A percentile compares a stretch with the other conserved stretches of the same genome.
Evolutionary conservation across 2,113 vertebrate genomes (phyloP).

Genomic region (Chascanopsetta lugubris): DNA sequence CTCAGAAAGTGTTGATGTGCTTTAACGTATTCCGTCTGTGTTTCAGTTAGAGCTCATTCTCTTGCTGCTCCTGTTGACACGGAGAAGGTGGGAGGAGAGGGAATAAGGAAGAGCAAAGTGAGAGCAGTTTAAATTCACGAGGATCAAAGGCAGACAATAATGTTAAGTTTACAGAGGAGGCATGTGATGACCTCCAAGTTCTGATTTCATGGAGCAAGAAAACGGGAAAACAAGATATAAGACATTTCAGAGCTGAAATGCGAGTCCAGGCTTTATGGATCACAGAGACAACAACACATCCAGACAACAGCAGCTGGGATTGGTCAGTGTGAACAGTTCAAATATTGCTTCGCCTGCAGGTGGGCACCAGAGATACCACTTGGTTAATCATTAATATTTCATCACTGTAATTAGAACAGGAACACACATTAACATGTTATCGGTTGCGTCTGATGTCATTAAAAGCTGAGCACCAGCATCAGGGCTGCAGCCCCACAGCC

Average conservation of each 20-base stretch:
- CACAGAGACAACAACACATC: no score
- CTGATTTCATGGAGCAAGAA: not conserved
- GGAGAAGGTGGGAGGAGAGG: not conserved
- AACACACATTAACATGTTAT: no score
- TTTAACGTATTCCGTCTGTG: not conserved
- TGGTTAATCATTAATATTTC: no score
- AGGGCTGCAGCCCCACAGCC: no score
- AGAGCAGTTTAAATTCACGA: not conserved
- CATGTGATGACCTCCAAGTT: no score
- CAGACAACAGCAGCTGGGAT: not conserved
- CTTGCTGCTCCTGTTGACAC: not conserved
- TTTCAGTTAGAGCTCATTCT: not conserved
- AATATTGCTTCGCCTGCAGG: no score
- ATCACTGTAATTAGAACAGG: no score
- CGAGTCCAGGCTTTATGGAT: not conserved
- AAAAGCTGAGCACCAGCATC: no score
- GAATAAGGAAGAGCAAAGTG: conserved; percentile 20
- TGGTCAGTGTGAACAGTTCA: not conserved
- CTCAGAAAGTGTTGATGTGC: not conserved
- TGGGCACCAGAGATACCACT: no score
- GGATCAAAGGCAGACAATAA: conserved; percentile 21
- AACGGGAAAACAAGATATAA: no score
- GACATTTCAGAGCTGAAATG: not conserved
- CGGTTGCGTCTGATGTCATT: no score
- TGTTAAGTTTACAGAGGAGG: no score